Conservation (phyloP, 2,797 vertebrate genomes). For the Pseudochirops cupreus region DNA sequence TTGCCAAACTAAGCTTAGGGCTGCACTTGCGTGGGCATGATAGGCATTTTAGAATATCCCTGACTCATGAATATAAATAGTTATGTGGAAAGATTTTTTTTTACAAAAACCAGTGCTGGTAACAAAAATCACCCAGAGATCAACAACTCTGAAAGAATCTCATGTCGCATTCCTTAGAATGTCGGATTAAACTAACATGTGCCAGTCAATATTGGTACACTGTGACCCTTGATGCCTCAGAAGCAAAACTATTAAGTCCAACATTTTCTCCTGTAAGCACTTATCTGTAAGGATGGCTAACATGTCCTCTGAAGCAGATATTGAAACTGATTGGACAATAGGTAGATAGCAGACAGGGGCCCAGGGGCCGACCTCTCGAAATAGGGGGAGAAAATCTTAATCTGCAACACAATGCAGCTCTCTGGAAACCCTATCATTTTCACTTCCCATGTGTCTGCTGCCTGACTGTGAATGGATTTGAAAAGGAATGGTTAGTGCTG, state of each 20-base stretch:
- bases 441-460: slow-evolving; percentile 94
- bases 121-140: slow-evolving; percentile 86
- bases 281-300: slow-evolving; percentile 95
- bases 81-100: slow-evolving; percentile 84
- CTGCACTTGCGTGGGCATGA: slow-evolving; percentile 77
- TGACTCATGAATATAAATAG: slow-evolving; percentile 88
- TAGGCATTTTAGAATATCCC: slow-evolving; percentile 84
- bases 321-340: slow-evolving; percentile 97
- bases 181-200: slow-evolving; percentile 95
- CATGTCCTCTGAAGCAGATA: slow-evolving; percentile 95
- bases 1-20: slow-evolving; percentile 68
- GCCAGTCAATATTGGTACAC: slow-evolving; percentile 94
- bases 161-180: slow-evolving; percentile 89
- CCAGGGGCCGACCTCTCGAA: slow-evolving; percentile 92
- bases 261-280: slow-evolving; percentile 94
- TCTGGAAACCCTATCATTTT: slow-evolving; percentile 99
- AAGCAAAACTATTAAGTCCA: slow-evolving; percentile 96
- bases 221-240: slow-evolving; percentile 90
- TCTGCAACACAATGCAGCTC: slow-evolving; percentile 97
- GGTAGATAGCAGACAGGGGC: slow-evolving; percentile 94
- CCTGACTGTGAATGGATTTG: slow-evolving; percentile 95
- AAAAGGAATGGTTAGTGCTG: slow-evolving; percentile 95
- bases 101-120: slow-evolving; percentile 84
- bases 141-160: slow-evolving; percentile 87
- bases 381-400: slow-evolving; percentile 99